These are phyloP conservation scores for Erethizon dorsatum DNA, from an alignment of 2,797 vertebrate genomes.

Conservation along the genomic window DNA sequence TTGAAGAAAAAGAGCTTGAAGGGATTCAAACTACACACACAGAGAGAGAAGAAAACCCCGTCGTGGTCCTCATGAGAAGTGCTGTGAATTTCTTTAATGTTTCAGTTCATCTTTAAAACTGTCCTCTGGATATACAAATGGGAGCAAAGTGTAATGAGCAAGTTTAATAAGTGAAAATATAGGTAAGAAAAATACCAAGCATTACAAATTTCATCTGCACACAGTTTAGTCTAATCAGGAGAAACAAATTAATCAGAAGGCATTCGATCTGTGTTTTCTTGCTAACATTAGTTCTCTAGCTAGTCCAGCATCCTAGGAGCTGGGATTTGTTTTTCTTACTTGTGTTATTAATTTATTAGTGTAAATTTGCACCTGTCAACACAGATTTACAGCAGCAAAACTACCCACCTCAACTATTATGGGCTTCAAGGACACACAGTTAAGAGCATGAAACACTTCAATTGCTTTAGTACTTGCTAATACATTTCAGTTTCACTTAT, in stretches of 20 bases:
- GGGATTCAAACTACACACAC: neutral
- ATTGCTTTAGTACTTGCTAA: conserved; percentile 59
- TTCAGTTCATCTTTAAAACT: conserved; percentile 60
- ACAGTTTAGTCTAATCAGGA: conserved; percentile 74
- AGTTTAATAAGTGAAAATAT: conserved; percentile 78
- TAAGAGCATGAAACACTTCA: conserved; percentile 73
- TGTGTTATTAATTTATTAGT: conserved; percentile 87
- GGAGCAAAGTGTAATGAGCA: conserved; percentile 43
- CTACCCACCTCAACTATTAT: conserved; percentile 66
- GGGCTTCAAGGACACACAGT: conserved; percentile 81
- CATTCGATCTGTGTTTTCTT: conserved; percentile 82
- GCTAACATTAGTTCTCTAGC: conserved; percentile 75
- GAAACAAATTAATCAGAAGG: conserved; percentile 82
- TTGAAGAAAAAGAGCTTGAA: neutral
- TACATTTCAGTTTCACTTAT: conserved; percentile 63
- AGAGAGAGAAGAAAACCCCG: neutral
- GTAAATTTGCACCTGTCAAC: conserved; percentile 87
- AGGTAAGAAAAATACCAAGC: conserved; percentile 75
- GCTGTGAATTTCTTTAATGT: neutral
- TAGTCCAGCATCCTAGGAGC: conserved; percentile 78
- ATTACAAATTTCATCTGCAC: conserved; percentile 80
- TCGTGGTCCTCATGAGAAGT: neutral
- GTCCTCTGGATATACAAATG: conserved; percentile 17
- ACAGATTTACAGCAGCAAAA: conserved; percentile 83
- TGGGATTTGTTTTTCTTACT: conserved; percentile 82